These are phyloP conservation scores for Turritopsis dohrnii DNA, from an alignment of 30 jellyfish, hydroid and myxozoan genomes.

Conservation along the genomic window DNA sequence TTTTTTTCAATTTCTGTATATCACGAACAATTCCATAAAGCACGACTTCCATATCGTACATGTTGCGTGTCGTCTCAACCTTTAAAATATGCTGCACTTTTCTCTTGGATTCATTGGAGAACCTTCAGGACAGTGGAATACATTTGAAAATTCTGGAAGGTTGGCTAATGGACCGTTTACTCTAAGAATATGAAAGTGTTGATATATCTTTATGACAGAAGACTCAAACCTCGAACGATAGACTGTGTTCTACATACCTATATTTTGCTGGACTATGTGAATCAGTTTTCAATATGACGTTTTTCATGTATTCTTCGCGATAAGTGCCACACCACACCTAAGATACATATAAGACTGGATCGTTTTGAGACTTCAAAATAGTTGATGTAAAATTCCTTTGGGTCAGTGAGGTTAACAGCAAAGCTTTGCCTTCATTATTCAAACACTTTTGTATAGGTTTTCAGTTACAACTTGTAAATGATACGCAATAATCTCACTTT, in stretches of 20 bases:
- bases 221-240: not conserved
- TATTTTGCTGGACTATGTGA: not conserved
- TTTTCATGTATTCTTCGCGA: not conserved
- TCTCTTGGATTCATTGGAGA: constrained; percentile 59
- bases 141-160: constrained; percentile 55
- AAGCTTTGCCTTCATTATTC: no score
- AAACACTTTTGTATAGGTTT: no score
- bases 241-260: not conserved
- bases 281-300: not conserved
- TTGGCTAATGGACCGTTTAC: constrained; percentile 62
- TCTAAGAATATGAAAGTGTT: constrained; percentile 18
- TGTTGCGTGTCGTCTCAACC: not conserved
- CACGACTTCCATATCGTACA: not conserved
- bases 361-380: no score
- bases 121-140: constrained; percentile 48
- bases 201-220: no score
- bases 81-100: constrained; percentile 57
- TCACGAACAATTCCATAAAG: not conserved
- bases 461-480: no score
- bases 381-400: no score
- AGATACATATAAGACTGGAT: not conserved
- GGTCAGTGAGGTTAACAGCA: no score
- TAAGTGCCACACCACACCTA: not conserved
- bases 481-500: no score
- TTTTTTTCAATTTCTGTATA: no score